Conservation (phyloP, 2,797 vertebrate species). For the Chrysocyon brachyurus region DNA sequence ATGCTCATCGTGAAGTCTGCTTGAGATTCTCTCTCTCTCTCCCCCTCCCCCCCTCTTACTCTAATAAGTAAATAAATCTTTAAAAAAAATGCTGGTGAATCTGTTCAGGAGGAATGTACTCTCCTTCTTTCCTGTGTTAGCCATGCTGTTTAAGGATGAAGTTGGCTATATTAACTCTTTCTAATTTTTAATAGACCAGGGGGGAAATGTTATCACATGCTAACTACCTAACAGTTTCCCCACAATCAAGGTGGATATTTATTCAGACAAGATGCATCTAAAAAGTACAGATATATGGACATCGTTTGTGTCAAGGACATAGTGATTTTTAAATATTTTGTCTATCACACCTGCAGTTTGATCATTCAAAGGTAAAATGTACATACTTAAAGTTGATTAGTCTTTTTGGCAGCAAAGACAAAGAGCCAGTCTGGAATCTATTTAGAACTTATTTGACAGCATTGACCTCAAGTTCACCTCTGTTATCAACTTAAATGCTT, state of each 20-base stretch:
- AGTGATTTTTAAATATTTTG: conserved; percentile 34
- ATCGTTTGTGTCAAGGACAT: not conserved
- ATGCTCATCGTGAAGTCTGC: not conserved
- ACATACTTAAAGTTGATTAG: conserved; percentile 26
- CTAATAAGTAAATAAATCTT: not conserved
- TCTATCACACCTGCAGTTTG: not conserved
- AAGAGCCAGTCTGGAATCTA: conserved; percentile 60
- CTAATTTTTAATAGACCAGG: not conserved
- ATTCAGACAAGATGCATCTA: not conserved
- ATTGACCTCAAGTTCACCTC: conserved; percentile 27
- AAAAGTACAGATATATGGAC: not conserved
- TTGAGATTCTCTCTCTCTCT: not conserved
- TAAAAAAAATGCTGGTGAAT: no score
- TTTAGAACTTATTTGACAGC: conserved; percentile 53
- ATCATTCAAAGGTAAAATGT: conserved; percentile 38
- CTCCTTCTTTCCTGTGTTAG: not conserved
- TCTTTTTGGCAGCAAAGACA: conserved; percentile 52
- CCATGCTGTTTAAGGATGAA: not conserved
- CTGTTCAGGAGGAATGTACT: not conserved
- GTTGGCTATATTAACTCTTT: not conserved
- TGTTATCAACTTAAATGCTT: not conserved
- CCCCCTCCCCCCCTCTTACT: not conserved
- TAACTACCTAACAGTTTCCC: not conserved
- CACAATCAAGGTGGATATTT: not conserved
- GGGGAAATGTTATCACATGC: not conserved